Conservation (phyloP, 2,888 invertebrate species). For the Philaethria dido region DNA sequence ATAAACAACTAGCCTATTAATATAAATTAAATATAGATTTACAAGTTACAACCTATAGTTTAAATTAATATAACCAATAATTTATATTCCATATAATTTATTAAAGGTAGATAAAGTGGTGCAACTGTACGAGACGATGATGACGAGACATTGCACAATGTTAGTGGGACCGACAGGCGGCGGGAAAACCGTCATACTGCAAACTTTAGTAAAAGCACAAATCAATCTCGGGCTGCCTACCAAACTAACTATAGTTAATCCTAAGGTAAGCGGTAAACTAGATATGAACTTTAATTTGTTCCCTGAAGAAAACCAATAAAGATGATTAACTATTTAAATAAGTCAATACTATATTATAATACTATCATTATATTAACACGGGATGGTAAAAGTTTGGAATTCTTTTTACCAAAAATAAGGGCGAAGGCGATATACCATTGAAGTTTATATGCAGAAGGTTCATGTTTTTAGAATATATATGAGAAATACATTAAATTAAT, state of each 20-base stretch:
- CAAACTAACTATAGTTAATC: constrained; percentile 92
- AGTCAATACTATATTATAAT: too few relatives aligned
- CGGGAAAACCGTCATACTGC: constrained; percentile 94
- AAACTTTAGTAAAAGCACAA: constrained; percentile 91
- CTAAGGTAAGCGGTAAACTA: constrained; percentile 85
- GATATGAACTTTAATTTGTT: too few relatives aligned
- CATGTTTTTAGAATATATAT: too few relatives aligned
- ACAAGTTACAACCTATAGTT: not conserved
- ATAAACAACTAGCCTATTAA: not conserved
- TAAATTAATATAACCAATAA: too few relatives aligned
- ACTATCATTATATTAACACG: too few relatives aligned
- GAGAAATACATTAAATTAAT: too few relatives aligned
- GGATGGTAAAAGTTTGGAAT: too few relatives aligned
- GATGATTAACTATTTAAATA: too few relatives aligned
- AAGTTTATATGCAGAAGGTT: too few relatives aligned
- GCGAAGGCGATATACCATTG: too few relatives aligned
- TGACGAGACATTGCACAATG: constrained; percentile 96
- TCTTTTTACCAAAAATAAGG: too few relatives aligned
- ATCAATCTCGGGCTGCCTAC: constrained; percentile 89
- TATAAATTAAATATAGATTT: not conserved
- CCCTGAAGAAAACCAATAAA: too few relatives aligned
- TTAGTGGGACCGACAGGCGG: constrained; percentile 96
- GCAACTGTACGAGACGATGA: constrained; percentile 97
- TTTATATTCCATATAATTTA: not conserved
- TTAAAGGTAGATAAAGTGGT: constrained; percentile 94